These are phyloP conservation scores for Petaurus breviceps DNA, from an alignment of 2,113 vertebrate species.

Conservation along the genomic window DNA sequence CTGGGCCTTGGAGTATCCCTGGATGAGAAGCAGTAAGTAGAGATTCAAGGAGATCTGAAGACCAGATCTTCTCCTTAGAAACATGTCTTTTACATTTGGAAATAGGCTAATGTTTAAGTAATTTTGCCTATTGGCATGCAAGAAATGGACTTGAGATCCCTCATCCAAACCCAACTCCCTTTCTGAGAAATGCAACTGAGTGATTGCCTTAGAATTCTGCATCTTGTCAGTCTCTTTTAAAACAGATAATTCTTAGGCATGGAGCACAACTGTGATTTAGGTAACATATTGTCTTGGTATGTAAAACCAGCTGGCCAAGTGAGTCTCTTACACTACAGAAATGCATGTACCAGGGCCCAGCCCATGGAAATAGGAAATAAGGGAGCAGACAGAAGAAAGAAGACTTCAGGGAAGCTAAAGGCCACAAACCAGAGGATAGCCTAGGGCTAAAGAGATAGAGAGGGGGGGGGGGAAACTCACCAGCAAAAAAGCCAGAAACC, in stretches of 20 bases:
- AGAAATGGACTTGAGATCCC: background rate
- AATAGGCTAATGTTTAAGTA: background rate
- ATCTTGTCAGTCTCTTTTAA: background rate
- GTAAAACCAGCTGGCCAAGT: background rate
- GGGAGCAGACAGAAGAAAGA: background rate
- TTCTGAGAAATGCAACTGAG: background rate
- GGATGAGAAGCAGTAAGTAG: background rate
- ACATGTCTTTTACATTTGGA: background rate
- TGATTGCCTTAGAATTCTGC: background rate
- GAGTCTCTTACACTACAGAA: background rate
- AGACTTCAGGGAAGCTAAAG: background rate
- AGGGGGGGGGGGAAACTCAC: background rate
- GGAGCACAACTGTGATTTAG: background rate
- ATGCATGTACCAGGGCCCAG: background rate
- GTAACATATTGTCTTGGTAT: background rate
- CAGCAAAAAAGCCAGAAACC: background rate
- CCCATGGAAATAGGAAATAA: background rate
- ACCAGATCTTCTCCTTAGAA: background rate
- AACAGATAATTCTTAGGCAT: background rate
- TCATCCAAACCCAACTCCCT: background rate
- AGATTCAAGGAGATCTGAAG: background rate
- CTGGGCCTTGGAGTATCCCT: background rate
- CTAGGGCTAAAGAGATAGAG: background rate
- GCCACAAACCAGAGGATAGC: background rate
- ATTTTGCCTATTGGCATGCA: background rate